Base-by-base conservation (phyloP, 1,140 invertebrate species). In the Tetramorium simillimum region DNA sequence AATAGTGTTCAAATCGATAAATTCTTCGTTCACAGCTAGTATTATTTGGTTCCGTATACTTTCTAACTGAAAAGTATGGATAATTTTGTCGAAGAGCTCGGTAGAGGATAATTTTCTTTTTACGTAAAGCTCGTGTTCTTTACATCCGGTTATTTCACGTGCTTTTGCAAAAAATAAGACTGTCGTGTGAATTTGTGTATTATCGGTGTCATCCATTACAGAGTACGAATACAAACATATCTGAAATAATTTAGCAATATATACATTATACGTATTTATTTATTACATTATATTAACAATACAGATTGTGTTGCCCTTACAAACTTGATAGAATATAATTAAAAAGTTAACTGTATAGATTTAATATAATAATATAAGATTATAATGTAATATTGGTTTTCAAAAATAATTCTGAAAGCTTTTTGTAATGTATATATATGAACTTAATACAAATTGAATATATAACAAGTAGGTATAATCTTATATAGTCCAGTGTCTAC, bases 81-180 rank as follows among this genome's bases (percentile, higher is more conserved):
- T 92, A 53, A 98, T 96, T 40, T 95, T 90, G 9, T 96, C 93
- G 24, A 97, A 91, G 5, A 98, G 95, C 81, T 97, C 92, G 12
- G 92, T 70, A 85, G 96, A 96, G 33, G 95, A 94, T 72, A 96
- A 93, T 88, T 93, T 93, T 28, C 93, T 88, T 2, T 95, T 92
- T 21, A 98, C 85, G 40, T 85, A 76, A 86, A 97, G 92, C 21
- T 89, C 93, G 33, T 95, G 94, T 90, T 97, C 96, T 62, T 95
- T 95, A 49, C 95, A 93, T 77, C 97, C 97, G 82, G 96, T 95
- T 82, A 98, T 93, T 94, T 99, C 98, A 92, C 97, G 97, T 76
- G 98, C 97, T 96, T 97, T 97, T 16, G 98, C 98, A 95, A 99
- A 99, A 95, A 99, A 98, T 88, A 98, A 94, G 63, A 99, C 90